phyloP scores from a whole-genome alignment of 2,797 vertebrate species.

The Scleropages formosus region DNA sequence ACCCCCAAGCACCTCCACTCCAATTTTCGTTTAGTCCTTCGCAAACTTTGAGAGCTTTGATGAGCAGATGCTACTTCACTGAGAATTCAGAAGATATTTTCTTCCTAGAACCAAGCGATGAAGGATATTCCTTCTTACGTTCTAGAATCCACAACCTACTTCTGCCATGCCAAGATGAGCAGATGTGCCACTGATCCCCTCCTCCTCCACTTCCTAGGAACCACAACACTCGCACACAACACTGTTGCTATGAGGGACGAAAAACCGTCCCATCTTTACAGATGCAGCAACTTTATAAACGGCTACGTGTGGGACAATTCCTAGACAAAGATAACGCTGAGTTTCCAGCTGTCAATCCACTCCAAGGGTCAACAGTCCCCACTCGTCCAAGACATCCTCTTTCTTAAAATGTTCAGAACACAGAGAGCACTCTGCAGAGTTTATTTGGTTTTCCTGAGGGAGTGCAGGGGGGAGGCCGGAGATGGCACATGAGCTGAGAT shows the following conservation, averaged over 20 bases:
- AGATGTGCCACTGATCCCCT: not conserved
- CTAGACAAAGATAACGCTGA: conserved; percentile 25
- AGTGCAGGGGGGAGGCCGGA: not conserved
- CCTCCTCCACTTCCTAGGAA: not conserved
- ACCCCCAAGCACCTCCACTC: too few relatives aligned
- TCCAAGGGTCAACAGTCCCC: not conserved
- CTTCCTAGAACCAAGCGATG: not conserved
- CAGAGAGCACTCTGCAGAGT: not conserved
- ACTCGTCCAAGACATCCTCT: not conserved
- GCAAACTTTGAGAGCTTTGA: not conserved
- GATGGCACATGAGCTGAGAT: not conserved
- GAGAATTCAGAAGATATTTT: not conserved
- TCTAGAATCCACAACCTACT: conserved; percentile 9
- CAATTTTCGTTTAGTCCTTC: not conserved
- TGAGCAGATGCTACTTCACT: not conserved
- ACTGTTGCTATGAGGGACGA: conserved; percentile 46
- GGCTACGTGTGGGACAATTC: conserved; percentile 34
- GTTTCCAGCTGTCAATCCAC: not conserved
- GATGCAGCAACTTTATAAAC: conserved; percentile 37
- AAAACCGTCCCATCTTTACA: conserved; percentile 36
- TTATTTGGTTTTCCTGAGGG: not conserved
- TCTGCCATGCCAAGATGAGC: not conserved
- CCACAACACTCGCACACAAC: conserved; percentile 47
- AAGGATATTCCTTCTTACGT: not conserved
- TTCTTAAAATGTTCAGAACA: not conserved